Conservation (phyloP, 2,888 invertebrate species). For the Deilephila porcellus region DNA sequence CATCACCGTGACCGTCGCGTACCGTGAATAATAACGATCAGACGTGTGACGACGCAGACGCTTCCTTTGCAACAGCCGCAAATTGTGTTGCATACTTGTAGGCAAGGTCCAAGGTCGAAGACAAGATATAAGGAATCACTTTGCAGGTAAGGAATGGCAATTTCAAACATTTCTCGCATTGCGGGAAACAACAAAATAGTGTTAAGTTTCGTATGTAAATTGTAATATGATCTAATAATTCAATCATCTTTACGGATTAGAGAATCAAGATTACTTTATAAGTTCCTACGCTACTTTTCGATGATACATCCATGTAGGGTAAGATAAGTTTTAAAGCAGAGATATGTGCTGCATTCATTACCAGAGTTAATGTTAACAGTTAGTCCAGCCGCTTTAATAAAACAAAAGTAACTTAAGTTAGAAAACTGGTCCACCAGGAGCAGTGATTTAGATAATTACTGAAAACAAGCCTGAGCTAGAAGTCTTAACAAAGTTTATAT, state of each 20-base stretch:
- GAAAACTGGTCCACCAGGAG: too few species aligned
- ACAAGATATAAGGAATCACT: too few species aligned
- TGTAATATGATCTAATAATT: too few species aligned
- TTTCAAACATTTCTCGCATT: too few species aligned
- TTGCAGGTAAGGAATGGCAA: too few species aligned
- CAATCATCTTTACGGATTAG: too few species aligned
- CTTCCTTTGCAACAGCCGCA: conserved; percentile 1
- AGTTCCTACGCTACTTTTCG: too few species aligned
- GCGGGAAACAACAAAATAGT: too few species aligned
- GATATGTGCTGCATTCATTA: not conserved
- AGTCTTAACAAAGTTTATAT: not conserved
- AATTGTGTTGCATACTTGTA: not conserved
- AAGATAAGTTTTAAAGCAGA: not conserved
- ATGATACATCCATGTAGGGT: not conserved
- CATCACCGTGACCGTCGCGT: conserved; percentile 27
- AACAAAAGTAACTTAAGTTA: too few species aligned
- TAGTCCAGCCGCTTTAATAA: too few species aligned
- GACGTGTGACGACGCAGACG: conserved; percentile 2
- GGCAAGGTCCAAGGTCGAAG: conserved; percentile 7
- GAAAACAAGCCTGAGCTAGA: not conserved
- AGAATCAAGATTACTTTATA: too few species aligned
- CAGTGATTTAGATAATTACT: not conserved
- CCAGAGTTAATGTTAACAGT: not conserved
- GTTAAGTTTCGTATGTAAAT: too few species aligned
- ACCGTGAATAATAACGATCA: conserved; percentile 23